Base-by-base conservation (phyloP, 2,797 vertebrate genomes). In the Cynodonichthys magdalenae region DNA sequence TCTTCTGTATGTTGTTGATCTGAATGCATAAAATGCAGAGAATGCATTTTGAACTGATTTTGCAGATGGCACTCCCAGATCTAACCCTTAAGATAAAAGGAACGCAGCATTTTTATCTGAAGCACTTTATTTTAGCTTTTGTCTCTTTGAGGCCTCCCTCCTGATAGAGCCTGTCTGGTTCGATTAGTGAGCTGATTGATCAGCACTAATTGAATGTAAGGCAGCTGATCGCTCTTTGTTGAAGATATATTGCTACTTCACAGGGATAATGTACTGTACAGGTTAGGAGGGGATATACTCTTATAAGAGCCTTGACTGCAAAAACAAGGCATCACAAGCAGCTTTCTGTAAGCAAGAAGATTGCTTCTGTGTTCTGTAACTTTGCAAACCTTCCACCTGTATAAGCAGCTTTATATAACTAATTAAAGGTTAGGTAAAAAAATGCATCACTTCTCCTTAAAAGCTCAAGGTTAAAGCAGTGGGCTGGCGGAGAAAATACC, bases 401-500 rank as follows among this genome's bases (percentile, higher is more conserved):
- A 11, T 34, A 14, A 52, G 17, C 6, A 27, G 12, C 11, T 31
- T 36, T 20, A 39, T 1, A 39, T 0, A 55, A 36, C 6, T 31
- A 8, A 28, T 7, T 28, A 34, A 45, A 31, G 17, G 6, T 51
- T 28, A 51, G 24, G 9, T 34, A 15, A 17, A 54, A 36, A 63
- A 15, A 45, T 12, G n/a, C 27, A 31, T 29, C 24, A 9, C 28
- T 4, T 51, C 15, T 18, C n/a, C 20, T 39, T 28, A 47, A 48
- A 52, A 60, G 29, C 31, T 71, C 5, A 57, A 58, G 42, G 63
- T 75, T 55, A 71, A 55, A 59, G 20, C 24, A 63, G 50, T 39
- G 10, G 62, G 52, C n/a, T 44, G 46, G 61, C 10, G 4, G 50
- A 74, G 53, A 41, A 64, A 67, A 28, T 94, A 99, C 98, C 96